Evolutionary conservation across 2,888 invertebrate genomes (phyloP), one percentile per base, ranked within the genome.

Genomic region (Bimastos eiseni): DNA sequence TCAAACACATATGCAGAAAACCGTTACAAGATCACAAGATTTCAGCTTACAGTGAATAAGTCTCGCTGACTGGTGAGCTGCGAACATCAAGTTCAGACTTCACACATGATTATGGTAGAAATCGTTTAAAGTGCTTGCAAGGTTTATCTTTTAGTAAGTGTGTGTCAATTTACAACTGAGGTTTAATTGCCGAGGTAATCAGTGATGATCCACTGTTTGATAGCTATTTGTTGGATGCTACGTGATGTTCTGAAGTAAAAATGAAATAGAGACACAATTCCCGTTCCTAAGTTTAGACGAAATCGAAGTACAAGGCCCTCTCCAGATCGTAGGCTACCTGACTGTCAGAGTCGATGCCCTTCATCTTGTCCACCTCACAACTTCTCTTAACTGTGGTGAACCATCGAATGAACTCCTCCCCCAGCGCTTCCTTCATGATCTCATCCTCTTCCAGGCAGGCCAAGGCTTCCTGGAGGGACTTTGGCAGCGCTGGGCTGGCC

Each of bases 391-490:
- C 24, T 21, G 49, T n/a, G 11, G 90, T 36, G 55, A 92, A 92
- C 92, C 91, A 90, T 34, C 89, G 41, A 21, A 92, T 88, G 33
- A 92, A 90, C 15, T 91, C 91, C 24, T 89, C 88, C 15, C 92
- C 92, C n/a, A 92, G 55, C 19, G 89, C 90, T 34, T 89, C 70
- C 37, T 41, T 89, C 88, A 92, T 88, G 41, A 83, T 41, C 24
- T 91, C 90, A 41, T 92, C 92, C 41, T 90, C 34, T 83, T 92
- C 89, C 33, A 92, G 90, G 37, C 83, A 91, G 33, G 88, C 55
- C 41, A 92, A 83, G 17, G 92, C 91, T 33, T 92, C 92, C 38
- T 91, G 55, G 19, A 92, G 89, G n/a, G 90, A 83, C 88, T 89
- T 38, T 24, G 91, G 90, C 37, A 91, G 89, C 30, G 30, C 21